Base-by-base conservation (phyloP, 2,113 vertebrate species). In the Sebastes schlegelii region DNA sequence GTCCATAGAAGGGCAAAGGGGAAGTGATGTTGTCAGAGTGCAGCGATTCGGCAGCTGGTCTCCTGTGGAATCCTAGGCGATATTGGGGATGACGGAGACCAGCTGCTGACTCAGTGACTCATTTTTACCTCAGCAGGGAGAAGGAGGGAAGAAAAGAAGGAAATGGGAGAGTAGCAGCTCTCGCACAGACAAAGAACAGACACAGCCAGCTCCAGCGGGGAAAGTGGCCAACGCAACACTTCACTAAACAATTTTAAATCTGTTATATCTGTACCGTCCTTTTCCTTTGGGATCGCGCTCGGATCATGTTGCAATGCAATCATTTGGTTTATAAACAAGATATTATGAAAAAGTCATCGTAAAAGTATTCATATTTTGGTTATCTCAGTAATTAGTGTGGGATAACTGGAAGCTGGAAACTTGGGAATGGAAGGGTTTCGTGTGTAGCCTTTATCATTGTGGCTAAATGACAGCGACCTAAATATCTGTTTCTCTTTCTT, bases 81-180 rank as follows among this genome's bases (percentile, higher is more conserved):
- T 87, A 88, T 67, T 83, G 83, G 80, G 88, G 62, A 87, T 91
- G 94, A 95, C 90, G 76, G 82, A 89, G 87, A 85, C 75, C 94
- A 95, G 95, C 93, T 95, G 94, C 92, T 93, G 92, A 93, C 77
- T 93, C 91, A 93, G 92, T 95, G 94, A 95, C 86, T 95, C 95
- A 95, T 89, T 93, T 91, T 92, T 93, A 91, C 92, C 92, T 91
- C 93, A 86, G 78, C 61, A 12, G 91, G 88, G 88, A 92, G 86
- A 86, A 61, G 69, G 60, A 86, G 83, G 55, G 81, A 85, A 69
- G 75, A 77, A 62, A 81, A 70, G 82, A 58, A 74, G 82, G 92
- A 88, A 88, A 86, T 48, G 78, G 81, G 40, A 81, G 69, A 34
- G 86, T 65, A 87, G 86, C 84, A 80, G 82, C 91, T 91, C 83